Base-by-base conservation (phyloP, 2,113 vertebrate genomes). In the Macaca nemestrina region DNA sequence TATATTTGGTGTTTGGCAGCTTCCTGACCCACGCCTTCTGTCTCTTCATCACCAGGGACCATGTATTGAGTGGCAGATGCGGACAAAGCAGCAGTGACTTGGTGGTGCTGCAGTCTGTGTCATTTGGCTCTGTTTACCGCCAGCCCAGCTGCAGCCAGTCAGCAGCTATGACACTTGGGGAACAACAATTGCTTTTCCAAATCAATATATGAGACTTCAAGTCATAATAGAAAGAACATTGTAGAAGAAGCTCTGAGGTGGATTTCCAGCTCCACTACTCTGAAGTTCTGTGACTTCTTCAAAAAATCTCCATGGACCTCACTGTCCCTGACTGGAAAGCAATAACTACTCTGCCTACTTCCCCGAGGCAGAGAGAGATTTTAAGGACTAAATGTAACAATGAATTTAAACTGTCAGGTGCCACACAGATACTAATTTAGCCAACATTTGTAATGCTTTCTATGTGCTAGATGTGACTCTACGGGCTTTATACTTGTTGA, bases 1-100 rank as follows among this genome's bases (percentile, higher is more conserved):
- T 80, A n/a, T 93, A 38, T 67, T 86, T 93, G 82, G 48, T 72
- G 13, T 61, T 3, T 81, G 94, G 94, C 68, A 79, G 43, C 38
- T 48, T 67, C 88, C 75, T 94, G 85, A 86, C 91, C 87, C 25
- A n/a, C 17, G 3, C 0, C 57, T 52, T 93, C 95, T 94, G 81
- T 88, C 52, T n/a, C 88, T 88, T 73, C 67, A 11, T 96, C 90
- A 79, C 61, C 2, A 0, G 40, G 48, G 88, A 90, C 0, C 11
- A 38, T 13, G 48, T 40, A n/a, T 75, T 90, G 93, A 97, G 91
- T 79, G 85, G 81, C 96, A 97, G 93, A 78, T 40, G 43, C 4
- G 0, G 38, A 43, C 52, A 59, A 90, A 83, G 86, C 0, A 61
- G 25, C 82, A 80, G 92, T 68, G 45, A 50, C 38, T 89, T 68